Base-by-base conservation (phyloP, 2,113 vertebrate genomes). In the Puffinus mauretanicus region DNA sequence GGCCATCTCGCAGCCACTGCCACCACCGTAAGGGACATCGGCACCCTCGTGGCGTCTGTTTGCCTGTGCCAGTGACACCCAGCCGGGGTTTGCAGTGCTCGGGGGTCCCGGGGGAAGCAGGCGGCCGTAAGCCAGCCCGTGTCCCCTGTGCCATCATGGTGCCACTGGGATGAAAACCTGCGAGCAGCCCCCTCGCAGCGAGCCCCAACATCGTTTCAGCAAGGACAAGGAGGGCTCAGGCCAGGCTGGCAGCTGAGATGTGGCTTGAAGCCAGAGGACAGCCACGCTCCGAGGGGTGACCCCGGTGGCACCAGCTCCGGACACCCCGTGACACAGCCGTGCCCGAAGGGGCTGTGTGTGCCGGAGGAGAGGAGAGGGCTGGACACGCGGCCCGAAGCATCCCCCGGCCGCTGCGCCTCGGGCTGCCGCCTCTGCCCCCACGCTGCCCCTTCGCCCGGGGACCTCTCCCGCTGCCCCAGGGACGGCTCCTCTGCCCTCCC, bases 21-120 rank as follows among this genome's bases (percentile, higher is more conserved):
- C 71, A 86, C 83, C 84, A 3, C 22, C 64, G 4, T 8, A 3
- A 4, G 69, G 40, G 81, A 89, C 54, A 61, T 2, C 0, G 12
- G 16, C n/a, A 30, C 9, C 21, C 55, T 21, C 1, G 11, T 57
- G 75, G 34, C 7, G 1, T 7, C 66, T 24, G 36, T 14, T 1
- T 26, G 42, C 60, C 20, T 0, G 3, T 76, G 80, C 11, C 47
- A 21, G 3, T 2, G 21, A 6, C 66, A 8, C 16, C 1, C 0
- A 49, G 26, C 11, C 3, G 8, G 14, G 51, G 16, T 29, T 70
- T 0, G 8, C 40, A 27, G 47, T 1, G 2, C 0, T 1, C 1
- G 2, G 15, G 44, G 17, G n/a, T n/a, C 42, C 72, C 5, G 3
- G 40, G 55, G 69, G 32, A 38, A 14, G 27, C 46, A 11, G 18